phyloP scores from a whole-genome alignment of 2,113 vertebrate species.

The Carassius auratus region DNA sequence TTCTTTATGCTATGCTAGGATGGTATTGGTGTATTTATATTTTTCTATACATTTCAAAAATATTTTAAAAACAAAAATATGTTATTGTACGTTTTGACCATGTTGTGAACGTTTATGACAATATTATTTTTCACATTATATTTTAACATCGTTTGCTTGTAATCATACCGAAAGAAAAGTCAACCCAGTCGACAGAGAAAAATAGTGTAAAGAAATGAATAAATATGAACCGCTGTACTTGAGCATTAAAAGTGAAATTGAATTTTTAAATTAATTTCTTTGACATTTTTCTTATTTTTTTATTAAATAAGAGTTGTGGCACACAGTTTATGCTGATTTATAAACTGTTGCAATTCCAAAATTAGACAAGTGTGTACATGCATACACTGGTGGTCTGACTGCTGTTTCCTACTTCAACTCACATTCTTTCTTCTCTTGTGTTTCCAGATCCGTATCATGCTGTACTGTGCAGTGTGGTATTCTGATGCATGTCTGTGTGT shows the following conservation, averaged over 20 bases:
- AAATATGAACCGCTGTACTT: neutral
- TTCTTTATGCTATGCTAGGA: neutral
- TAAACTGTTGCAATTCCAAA: neutral
- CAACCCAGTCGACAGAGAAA: neutral
- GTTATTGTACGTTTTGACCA: neutral
- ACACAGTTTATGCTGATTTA: neutral
- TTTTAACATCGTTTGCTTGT: neutral
- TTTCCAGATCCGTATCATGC: slow-evolving; percentile 41
- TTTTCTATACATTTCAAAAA: neutral
- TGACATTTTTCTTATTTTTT: neutral
- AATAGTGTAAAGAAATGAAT: neutral
- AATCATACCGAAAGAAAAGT: neutral
- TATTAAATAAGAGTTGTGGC: neutral
- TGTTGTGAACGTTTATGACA: neutral
- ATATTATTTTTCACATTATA: neutral
- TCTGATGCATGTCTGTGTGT: slow-evolving; percentile 69
- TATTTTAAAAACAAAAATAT: neutral
- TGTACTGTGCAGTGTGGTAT: slow-evolving; percentile 71
- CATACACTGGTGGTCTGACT: slow-evolving; percentile 20
- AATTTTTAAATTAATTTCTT: no score
- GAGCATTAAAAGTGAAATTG: neutral
- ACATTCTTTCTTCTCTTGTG: neutral
- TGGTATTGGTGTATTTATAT: neutral
- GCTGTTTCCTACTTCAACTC: neutral
- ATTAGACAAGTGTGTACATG: slow-evolving; percentile 58